Evolutionary conservation across 2,113 vertebrate species (phyloP), one percentile per base, ranked within the genome.

Genomic region (Montifringilla adamsi): DNA sequence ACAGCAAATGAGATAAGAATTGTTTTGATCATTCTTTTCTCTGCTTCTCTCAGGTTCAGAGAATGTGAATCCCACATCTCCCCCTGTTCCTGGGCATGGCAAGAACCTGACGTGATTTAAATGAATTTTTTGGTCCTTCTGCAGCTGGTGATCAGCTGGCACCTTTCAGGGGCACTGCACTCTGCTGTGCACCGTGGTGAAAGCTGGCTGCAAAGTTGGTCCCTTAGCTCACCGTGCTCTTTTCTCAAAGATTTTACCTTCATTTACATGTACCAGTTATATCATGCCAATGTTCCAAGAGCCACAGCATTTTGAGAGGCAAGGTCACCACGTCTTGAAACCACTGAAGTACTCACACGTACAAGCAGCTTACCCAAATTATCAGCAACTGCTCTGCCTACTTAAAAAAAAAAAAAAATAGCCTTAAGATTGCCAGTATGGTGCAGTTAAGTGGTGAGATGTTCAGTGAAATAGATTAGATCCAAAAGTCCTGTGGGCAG

Each of bases 241-340:
- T 33, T 43, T 62, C 75, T 86, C 50, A 49, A 69, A 76, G 43
- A 31, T 37, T 44, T 67, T 75, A 10, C 17, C 22, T 37, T 55
- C 17, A 17, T 73, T 80, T 73, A 4, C 1, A 2, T 18, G 7
- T 11, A 59, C 12, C n/a, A 9, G 2, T 33, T 70, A 33, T 14
- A 2, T 28, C 33, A 47, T 5, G 18, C 11, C 68, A 15, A 12
- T 18, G 15, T 50, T 84, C 35, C 47, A 69, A 78, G 18, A 53
- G 49, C n/a, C 68, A n/a, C 58, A n/a, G 31, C 41, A 23, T 27
- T 82, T 19, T 67, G 56, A 75, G 47, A 72, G 27, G 27, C 8
- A 35, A 11, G 7, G 43, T 10, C 23, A 35, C 28, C 17, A 11
- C 1, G 0, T 31, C 27, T n/a, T 30, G 19, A 3, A 35, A 18